Percentiles rank a stretch among this genome's conserved stretches.
Conservation (phyloP, 2,888 invertebrate species). For the Drosophila subquinaria region DNA sequence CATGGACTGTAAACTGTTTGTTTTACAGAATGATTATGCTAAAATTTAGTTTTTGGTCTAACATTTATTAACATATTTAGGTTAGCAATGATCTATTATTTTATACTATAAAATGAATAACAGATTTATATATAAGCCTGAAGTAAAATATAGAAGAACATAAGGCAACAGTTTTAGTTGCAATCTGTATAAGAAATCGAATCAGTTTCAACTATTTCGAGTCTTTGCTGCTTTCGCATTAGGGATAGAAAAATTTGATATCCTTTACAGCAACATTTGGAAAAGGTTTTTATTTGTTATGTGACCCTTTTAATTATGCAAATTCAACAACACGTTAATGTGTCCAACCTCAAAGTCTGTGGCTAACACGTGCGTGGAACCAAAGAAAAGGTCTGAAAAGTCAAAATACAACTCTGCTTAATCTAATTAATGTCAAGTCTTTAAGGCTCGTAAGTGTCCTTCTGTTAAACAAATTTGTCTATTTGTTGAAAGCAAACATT, state of each 20-base stretch:
- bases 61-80: neutral
- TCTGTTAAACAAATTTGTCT: neutral
- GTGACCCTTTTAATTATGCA: conserved; percentile 49
- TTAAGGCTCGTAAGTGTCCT: conserved; percentile 2
- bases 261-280: neutral
- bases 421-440: conserved; percentile 40
- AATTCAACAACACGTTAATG: conserved; percentile 46
- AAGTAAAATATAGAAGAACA: neutral
- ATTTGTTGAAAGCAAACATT: neutral
- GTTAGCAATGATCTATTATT: too few relatives aligned
- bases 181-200: neutral
- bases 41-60: neutral
- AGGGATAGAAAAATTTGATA: neutral
- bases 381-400: conserved; percentile 30
- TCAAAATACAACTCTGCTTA: conserved; percentile 27
- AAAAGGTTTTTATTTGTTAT: neutral
- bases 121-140: neutral
- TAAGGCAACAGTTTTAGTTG: neutral
- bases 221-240: neutral
- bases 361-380: conserved; percentile 37
- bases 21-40: neutral
- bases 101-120: neutral
- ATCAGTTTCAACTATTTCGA: neutral
- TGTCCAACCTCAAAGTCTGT: conserved; percentile 26
- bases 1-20: neutral